phyloP scores from a whole-genome alignment of 2,888 invertebrate genomes.

The Cryptocephalus primarius region DNA sequence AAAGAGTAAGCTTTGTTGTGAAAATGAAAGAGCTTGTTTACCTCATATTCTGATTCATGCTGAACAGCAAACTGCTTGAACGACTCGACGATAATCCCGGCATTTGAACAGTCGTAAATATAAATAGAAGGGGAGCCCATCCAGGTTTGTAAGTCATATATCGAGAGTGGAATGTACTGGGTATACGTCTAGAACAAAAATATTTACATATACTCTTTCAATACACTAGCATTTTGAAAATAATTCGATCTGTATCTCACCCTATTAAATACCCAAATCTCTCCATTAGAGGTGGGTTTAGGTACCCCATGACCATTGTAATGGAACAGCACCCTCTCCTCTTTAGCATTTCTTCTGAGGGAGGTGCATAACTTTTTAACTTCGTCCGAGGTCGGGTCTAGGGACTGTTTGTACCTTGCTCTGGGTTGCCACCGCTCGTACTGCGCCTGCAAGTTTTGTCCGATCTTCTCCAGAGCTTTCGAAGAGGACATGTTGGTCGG shows the following conservation, averaged over 20 bases:
- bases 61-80: slow-evolving; percentile 84
- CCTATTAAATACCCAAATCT: slow-evolving; percentile 99
- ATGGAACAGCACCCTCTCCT: slow-evolving; percentile 96
- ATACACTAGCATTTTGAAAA: not conserved
- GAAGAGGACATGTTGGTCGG: slow-evolving; percentile 79
- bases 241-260: slow-evolving; percentile 37
- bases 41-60: slow-evolving; percentile 73
- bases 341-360: slow-evolving; percentile 90
- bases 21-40: too few species aligned
- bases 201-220: not conserved
- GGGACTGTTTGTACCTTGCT: slow-evolving; percentile 91
- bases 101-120: slow-evolving; percentile 98
- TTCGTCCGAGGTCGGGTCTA: slow-evolving; percentile 97
- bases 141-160: slow-evolving; percentile 98
- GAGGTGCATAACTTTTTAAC: slow-evolving; percentile 95
- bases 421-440: slow-evolving; percentile 99
- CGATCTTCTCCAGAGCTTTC: slow-evolving; percentile 89
- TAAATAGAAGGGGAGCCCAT: slow-evolving; percentile 99
- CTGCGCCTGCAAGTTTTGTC: slow-evolving; percentile 83
- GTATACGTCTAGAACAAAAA: slow-evolving; percentile 70
- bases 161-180: slow-evolving; percentile 96
- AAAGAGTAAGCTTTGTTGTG: too few species aligned
- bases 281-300: slow-evolving; percentile 93
- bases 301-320: slow-evolving; percentile 99
- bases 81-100: slow-evolving; percentile 89